Evolutionary conservation across 2,888 invertebrate species (phyloP).

Genomic region (Idaea aversata): DNA sequence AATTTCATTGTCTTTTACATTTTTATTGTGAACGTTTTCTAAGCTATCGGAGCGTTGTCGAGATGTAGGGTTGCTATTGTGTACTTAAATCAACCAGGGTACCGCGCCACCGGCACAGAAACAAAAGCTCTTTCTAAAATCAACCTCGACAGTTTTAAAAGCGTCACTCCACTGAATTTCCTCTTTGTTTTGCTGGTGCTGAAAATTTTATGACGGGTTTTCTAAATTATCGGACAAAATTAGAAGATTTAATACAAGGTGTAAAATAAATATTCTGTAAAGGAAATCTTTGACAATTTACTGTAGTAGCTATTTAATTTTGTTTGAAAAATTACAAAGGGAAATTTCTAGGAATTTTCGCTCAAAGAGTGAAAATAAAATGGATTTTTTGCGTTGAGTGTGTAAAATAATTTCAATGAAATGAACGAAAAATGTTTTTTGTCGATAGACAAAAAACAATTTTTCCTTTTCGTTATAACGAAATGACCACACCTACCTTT

Average conservation of each 20-base stretch:
- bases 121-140: conserved; percentile 67
- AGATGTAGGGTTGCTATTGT: conserved; percentile 58
- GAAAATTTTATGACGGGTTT: conserved; percentile 31
- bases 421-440: too few relatives aligned
- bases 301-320: neutral
- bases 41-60: conserved; percentile 66
- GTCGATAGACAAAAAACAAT: too few relatives aligned
- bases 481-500: neutral
- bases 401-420: too few relatives aligned
- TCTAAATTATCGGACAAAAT: neutral
- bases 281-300: conserved; percentile 1
- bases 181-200: conserved; percentile 41
- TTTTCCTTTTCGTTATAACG: too few relatives aligned
- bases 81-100: conserved; percentile 64
- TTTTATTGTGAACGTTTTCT: conserved; percentile 70
- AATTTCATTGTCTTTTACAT: conserved; percentile 59
- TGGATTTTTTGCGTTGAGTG: too few relatives aligned
- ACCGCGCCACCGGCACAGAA: conserved; percentile 56
- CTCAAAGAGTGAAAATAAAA: too few relatives aligned
- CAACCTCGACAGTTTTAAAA: conserved; percentile 58
- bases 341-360: neutral
- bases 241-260: neutral
- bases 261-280: neutral
- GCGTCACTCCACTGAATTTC: conserved; percentile 49
- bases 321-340: neutral